Conservation (phyloP, 1,140 invertebrate genomes). For the Aphelenchoides avenae region DNA sequence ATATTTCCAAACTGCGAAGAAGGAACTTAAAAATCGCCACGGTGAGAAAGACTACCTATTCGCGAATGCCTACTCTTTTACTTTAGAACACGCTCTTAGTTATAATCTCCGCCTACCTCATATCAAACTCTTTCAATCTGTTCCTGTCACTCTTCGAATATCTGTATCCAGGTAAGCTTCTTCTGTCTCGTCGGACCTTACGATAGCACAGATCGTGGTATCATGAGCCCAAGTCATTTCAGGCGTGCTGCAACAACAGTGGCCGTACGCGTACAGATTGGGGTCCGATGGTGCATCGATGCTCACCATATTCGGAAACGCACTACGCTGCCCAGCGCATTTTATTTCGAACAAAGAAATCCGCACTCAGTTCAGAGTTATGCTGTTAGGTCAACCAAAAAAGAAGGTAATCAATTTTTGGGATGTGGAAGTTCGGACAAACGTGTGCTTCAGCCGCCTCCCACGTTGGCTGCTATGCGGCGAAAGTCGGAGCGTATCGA, state of each 20-base stretch:
- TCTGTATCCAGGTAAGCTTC: conserved; percentile 44
- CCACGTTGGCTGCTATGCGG: conserved; percentile 2
- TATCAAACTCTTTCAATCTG: conserved; percentile 51
- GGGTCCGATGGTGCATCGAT: conserved; percentile 42
- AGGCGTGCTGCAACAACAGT: conserved; percentile 45
- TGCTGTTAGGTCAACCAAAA: conserved; percentile 6
- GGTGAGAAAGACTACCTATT: too few relatives aligned
- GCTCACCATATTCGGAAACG: conserved; percentile 54
- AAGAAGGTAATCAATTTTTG: neutral
- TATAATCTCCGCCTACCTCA: conserved; percentile 54
- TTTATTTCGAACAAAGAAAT: conserved; percentile 50
- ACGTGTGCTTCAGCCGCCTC: conserved; percentile 9
- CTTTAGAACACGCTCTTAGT: conserved; percentile 53
- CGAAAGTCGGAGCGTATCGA: conserved; percentile 22
- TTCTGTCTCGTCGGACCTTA: neutral
- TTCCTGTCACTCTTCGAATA: conserved; percentile 49
- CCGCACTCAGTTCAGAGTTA: conserved; percentile 33
- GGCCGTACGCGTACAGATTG: conserved; percentile 45
- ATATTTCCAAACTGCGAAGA: conserved; percentile 51
- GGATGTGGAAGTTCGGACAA: conserved; percentile 1
- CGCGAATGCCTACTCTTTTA: too few relatives aligned
- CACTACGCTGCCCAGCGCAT: conserved; percentile 53
- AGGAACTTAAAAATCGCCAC: conserved; percentile 49
- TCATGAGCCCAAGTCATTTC: conserved; percentile 1
- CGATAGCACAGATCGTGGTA: neutral